Evolutionary conservation across 2,797 vertebrate genomes (phyloP), one percentile per base, ranked within the genome.

Genomic region (Macroramphosus scolopax): DNA sequence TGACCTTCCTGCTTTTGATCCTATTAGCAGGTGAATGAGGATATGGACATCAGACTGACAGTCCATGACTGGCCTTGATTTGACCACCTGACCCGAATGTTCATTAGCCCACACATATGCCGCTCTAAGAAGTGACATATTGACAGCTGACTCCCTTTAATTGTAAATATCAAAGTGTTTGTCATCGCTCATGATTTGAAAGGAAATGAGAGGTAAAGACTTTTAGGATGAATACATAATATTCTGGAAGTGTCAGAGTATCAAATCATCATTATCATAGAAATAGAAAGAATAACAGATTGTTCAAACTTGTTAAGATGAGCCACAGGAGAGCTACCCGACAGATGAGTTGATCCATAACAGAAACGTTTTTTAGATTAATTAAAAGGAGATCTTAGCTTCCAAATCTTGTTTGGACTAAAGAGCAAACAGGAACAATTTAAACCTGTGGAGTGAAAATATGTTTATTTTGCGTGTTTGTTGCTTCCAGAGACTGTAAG

Each of bases 21-120:
- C 86, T 87, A 89, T 90, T 90, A 89, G 72, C 56, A 63, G 71
- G 73, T 82, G 76, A 80, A 83, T 68, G 67, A 77, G 69, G 70
- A 78, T 80, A 80, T 85, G 80, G 81, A 84, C 79, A 88, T 85
- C 63, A 49, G 68, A 76, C 63, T 87, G 84, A 87, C 82, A 84
- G 77, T 69, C 52, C 8, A 1, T 31, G 37, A 54, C 65, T 17
- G 22, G 52, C 59, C 62, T 67, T 63, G 6, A 3, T 68, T 81
- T 55, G 65, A 67, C 64, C 68, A 68, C 68, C 70, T 74, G 74
- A 79, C 68, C 70, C 7, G 35, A 46, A 55, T 17, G 51, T 56
- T 72, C 68, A 76, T 72, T 76, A 83, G 49, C 17, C 53, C 38
- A 36, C 55, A 75, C 76, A 86, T 80, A 80, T 78, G 75, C 48